Evolutionary conservation across 2,797 vertebrate species (phyloP).

Genomic region (Onychomys leucogaster): DNA sequence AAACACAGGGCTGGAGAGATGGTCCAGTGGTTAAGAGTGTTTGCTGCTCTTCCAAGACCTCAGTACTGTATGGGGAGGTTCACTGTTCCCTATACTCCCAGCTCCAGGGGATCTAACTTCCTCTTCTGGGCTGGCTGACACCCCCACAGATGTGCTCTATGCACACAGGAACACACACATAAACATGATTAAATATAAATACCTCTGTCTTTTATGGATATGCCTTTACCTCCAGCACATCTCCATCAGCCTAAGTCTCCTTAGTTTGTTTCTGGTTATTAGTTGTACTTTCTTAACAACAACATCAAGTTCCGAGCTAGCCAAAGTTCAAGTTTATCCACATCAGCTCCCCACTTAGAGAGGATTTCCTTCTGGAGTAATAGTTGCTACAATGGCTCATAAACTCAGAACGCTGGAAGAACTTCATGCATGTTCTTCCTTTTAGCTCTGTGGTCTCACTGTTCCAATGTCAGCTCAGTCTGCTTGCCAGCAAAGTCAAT

Average conservation of each 20-base stretch:
- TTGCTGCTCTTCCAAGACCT: neutral
- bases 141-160: neutral
- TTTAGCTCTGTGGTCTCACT: neutral
- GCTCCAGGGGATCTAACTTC: neutral
- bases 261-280: neutral
- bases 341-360: neutral
- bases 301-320: neutral
- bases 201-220: neutral
- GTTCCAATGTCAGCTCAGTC: neutral
- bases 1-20: neutral
- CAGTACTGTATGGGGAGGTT: neutral
- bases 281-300: neutral
- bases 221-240: neutral
- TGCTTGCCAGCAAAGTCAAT: slow-evolving; percentile 50
- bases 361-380: neutral
- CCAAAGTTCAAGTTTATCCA: neutral
- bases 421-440: neutral
- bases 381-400: slow-evolving; percentile 15
- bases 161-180: neutral
- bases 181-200: neutral
- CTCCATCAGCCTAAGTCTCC: neutral
- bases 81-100: neutral
- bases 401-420: neutral
- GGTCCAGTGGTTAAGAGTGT: neutral
- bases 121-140: neutral